These are phyloP conservation scores for Oreotrochilus melanogaster DNA, from an alignment of 2,113 vertebrate species.

Conservation along the genomic window DNA sequence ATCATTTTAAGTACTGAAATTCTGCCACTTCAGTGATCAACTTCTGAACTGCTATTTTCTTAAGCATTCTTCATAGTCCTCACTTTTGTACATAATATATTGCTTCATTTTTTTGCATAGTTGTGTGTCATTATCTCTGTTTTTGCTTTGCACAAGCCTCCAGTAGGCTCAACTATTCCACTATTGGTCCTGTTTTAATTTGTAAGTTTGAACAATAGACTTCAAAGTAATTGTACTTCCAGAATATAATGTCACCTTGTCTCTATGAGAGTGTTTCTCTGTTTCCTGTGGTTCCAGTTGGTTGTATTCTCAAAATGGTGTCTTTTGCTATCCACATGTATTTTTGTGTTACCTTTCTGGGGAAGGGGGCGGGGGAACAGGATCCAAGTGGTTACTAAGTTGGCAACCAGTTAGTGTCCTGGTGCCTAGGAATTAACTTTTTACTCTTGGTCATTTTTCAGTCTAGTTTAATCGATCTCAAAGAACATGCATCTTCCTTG, in stretches of 20 bases:
- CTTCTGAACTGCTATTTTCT: conserved; percentile 2
- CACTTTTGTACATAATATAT: neutral
- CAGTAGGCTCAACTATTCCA: neutral
- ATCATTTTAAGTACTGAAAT: neutral
- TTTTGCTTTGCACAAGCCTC: neutral
- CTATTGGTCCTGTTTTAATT: neutral
- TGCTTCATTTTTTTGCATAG: neutral
- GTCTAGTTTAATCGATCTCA: conserved; percentile 97
- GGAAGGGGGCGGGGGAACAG: conserved; percentile 51
- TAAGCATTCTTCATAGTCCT: neutral
- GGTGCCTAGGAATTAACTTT: conserved; percentile 47
- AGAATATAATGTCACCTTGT: neutral
- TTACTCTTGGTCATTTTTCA: conserved; percentile 80
- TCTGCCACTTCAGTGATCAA: neutral
- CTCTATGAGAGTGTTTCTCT: neutral
- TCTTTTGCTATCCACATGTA: conserved; percentile 18
- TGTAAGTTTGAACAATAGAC: neutral
- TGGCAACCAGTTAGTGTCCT: conserved; percentile 34
- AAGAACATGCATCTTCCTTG: conserved; percentile 96
- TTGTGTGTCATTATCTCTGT: neutral
- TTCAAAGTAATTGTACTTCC: neutral
- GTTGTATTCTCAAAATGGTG: neutral
- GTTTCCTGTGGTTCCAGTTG: neutral
- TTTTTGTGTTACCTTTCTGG: neutral
- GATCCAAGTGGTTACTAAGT: neutral